Evolutionary conservation across 2,113 vertebrate genomes (phyloP).

Genomic region (Eulemur rufifrons): DNA sequence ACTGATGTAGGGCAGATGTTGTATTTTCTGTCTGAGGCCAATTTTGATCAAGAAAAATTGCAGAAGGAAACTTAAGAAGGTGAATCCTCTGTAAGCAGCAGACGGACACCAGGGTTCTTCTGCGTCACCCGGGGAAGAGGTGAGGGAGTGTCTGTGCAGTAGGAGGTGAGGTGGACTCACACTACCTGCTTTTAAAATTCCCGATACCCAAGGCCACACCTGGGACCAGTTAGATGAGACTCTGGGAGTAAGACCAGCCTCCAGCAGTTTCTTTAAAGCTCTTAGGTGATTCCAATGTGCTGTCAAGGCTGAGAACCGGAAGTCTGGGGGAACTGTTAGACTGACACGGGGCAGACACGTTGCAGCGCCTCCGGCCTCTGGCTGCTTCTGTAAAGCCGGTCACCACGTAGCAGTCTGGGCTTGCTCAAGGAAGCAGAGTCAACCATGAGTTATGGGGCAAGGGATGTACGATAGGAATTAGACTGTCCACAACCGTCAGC

Average conservation of each 20-base stretch:
- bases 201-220: neutral
- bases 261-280: neutral
- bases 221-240: neutral
- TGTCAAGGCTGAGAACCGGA: neutral
- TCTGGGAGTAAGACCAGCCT: neutral
- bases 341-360: neutral
- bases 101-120: neutral
- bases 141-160: neutral
- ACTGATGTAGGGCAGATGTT: neutral
- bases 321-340: neutral
- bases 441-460: neutral
- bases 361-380: neutral
- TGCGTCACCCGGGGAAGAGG: neutral
- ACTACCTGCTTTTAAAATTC: neutral
- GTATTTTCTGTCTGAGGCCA: neutral
- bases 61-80: neutral
- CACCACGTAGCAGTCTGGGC: neutral
- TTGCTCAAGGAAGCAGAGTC: neutral
- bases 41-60: neutral
- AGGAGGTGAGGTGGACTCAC: neutral
- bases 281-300: neutral
- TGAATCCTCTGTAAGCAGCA: neutral
- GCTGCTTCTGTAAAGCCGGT: neutral
- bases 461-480: neutral
- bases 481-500: accelerated